These are phyloP conservation scores for Elaphurus davidianus DNA, from an alignment of 2,113 vertebrate genomes.

Conservation along the genomic window DNA sequence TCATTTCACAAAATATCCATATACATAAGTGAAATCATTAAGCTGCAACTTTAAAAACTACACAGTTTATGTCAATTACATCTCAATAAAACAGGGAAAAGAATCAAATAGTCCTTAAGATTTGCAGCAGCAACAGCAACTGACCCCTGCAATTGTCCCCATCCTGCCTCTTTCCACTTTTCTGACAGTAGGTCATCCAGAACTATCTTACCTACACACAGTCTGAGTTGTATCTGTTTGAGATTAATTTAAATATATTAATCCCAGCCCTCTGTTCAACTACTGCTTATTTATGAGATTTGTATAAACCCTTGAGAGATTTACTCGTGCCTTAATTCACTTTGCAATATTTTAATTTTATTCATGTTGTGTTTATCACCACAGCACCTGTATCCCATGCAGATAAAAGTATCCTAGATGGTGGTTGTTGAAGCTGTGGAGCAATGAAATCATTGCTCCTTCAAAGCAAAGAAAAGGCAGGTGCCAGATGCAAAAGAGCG, in stretches of 20 bases:
- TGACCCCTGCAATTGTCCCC: neutral
- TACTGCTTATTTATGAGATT: constrained; percentile 48
- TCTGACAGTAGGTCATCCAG: neutral
- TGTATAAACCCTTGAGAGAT: constrained; percentile 33
- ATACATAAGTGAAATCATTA: neutral
- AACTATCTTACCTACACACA: neutral
- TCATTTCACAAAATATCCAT: neutral
- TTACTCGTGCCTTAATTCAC: constrained; percentile 37
- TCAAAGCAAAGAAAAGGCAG: neutral
- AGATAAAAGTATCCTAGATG: neutral
- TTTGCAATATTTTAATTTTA: constrained; percentile 40
- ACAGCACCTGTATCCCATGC: neutral
- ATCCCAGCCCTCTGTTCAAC: constrained; percentile 1
- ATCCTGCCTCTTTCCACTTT: neutral
- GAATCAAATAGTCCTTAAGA: neutral
- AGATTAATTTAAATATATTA: constrained; percentile 45
- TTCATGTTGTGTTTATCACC: neutral
- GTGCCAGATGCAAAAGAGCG: no score
- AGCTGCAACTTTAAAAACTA: neutral
- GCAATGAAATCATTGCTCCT: no score
- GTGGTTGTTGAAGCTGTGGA: neutral
- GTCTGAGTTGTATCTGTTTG: constrained; percentile 11
- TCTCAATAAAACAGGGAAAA: neutral
- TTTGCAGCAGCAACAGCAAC: no score
- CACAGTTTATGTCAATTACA: neutral